Evolutionary conservation across 1,140 invertebrate species (phyloP), one percentile per base, ranked within the genome.

Genomic region (Drosophila parvula): DNA sequence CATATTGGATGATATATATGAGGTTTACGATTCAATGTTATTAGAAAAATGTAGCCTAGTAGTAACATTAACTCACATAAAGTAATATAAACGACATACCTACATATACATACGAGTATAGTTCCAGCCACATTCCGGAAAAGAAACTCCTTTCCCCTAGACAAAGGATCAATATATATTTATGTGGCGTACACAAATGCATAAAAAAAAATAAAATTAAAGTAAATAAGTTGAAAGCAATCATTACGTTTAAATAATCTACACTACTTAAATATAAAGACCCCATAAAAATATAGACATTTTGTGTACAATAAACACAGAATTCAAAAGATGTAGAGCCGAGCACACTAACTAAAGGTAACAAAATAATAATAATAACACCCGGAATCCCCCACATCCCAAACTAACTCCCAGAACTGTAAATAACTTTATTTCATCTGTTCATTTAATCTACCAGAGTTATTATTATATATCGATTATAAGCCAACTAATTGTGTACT

Each of bases 181-280:
- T n/a, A 9, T 53, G 30, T 59, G 48, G 28, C 40, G 41, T 22
- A 48, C 38, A 57, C 22, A 56, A 28, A 50, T 50, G 60, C 34
- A 79, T 79, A 48, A 53, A 53, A 53, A n/a, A n/a, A n/a, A n/a
- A 38, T 53, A 53, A 53, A n/a, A 64, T 59, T n/a, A 62, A 71
- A 62, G 30, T 65, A 80, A 74, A 84, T 81, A 83, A 88, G 83
- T 86, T 86, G 79, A 86, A 86, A 86, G 83, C 83, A 86, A 86
- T 86, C 83, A 86, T 88, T 86, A 86, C 67, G 82, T 83, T 86
- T 86, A 86, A 85, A 74, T 40, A 65, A 70, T 68, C 76, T 44
- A 62, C 67, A 71, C 45, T 82, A 82, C 34, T 59, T 67, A 56
- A 70, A 53, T 65, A 76, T 61, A 45, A 62, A 63, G 27, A 28